Evolutionary conservation across 2,113 vertebrate genomes (phyloP).

Genomic region (Gnathonemus echidnorhynchus): DNA sequence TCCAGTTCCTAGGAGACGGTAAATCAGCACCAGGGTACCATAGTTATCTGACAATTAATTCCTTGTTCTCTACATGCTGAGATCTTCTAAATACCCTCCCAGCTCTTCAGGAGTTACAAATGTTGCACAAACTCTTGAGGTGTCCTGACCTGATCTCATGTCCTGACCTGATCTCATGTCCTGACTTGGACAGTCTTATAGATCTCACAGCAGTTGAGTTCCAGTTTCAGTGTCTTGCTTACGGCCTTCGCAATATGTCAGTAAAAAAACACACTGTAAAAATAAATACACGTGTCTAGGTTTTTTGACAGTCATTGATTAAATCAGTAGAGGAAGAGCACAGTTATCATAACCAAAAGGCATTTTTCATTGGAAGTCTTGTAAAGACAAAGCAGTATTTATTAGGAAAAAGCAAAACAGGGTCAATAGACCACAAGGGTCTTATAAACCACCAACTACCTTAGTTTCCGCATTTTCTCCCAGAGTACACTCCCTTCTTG

Average conservation of each 20-base stretch:
- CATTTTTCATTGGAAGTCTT: neutral
- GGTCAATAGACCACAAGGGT: neutral
- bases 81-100: conserved; percentile 10
- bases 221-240: neutral
- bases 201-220: neutral
- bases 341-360: neutral
- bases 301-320: neutral
- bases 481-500: neutral
- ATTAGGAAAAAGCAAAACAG: neutral
- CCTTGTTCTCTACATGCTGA: conserved; percentile 38
- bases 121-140: neutral
- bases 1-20: conserved; percentile 96
- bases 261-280: neutral
- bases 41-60: conserved; percentile 44
- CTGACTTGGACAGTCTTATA: neutral
- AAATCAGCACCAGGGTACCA: conserved; percentile 32
- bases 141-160: neutral
- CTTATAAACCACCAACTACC: neutral
- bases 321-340: neutral
- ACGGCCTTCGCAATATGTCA: neutral
- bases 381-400: neutral
- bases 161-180: neutral
- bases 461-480: neutral
- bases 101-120: neutral
- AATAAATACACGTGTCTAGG: neutral